Conservation (phyloP, 1,140 invertebrate genomes). For the Stratiolaelaps scimitus region DNA sequence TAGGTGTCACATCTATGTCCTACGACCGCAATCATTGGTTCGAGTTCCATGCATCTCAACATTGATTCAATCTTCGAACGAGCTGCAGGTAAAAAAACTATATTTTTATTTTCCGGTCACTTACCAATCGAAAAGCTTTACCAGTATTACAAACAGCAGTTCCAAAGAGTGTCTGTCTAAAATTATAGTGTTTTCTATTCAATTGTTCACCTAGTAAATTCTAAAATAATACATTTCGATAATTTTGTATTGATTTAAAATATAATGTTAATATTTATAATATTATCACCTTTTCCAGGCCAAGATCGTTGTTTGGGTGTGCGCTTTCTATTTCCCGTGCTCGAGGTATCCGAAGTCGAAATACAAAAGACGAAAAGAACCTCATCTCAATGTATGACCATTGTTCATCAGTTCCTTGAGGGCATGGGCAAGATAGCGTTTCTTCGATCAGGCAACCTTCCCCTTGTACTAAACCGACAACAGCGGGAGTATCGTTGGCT, state of each 20-base stretch:
- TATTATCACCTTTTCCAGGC: too few relatives aligned
- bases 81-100: conserved; percentile 39
- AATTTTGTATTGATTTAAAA: too few relatives aligned
- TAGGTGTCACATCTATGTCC: conserved; percentile 38
- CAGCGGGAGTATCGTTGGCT: conserved; percentile 40
- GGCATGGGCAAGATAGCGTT: conserved; percentile 45
- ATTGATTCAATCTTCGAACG: conserved; percentile 40
- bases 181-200: too few relatives aligned
- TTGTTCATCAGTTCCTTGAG: conserved; percentile 42
- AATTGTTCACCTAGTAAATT: too few relatives aligned
- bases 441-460: conserved; percentile 43
- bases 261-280: too few relatives aligned
- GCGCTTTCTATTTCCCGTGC: conserved; percentile 45
- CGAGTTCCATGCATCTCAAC: conserved; percentile 41
- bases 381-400: conserved; percentile 38
- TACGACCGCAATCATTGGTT: conserved; percentile 41
- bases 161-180: too few relatives aligned
- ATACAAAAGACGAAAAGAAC: conserved; percentile 41
- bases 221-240: too few relatives aligned
- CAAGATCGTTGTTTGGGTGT: conserved; percentile 40
- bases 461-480: conserved; percentile 43
- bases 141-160: too few relatives aligned
- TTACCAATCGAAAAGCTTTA: too few relatives aligned
- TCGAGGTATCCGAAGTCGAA: conserved; percentile 45
- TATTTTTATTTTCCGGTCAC: too few relatives aligned